Evolutionary conservation across 2,888 invertebrate genomes (phyloP), one percentile per base, ranked within the genome.

Genomic region (Colostygia pectinataria): DNA sequence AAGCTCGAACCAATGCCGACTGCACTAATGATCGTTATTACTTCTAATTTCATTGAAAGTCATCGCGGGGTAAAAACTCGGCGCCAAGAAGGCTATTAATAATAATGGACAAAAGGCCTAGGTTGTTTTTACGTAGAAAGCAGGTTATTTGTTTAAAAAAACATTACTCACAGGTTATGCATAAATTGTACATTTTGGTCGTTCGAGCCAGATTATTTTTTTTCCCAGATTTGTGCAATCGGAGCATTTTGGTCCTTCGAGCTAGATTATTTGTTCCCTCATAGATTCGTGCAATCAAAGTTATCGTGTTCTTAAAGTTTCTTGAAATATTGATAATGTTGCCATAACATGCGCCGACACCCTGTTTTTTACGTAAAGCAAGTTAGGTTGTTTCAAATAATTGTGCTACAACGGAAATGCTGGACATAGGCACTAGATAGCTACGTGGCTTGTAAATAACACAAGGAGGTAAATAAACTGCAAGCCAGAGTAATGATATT

Each of bases 21-120:
- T 39, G 46, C 42, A 42, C 61, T 71, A 69, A 74, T 65, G 63
- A 66, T 53, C 40, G 47, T 63, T 69, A 72, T 77, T 70, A 69
- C 61, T 63, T 68, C 69, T 69, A 69, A 75, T 73, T 67, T 58
- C 55, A 63, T 64, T 65, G 64, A 60, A 65, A 54, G 57, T 53
- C 53, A 39, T 55, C 51, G 47, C 53, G 49, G 36, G 53, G 64
- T 62, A 71, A 74, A 75, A 72, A 72, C 61, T 38, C 61, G 68
- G 68, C 65, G 68, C 68, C 52, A 59, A 62, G 15, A 12, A 34
- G 43, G 36, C 55, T 24, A 28, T 34, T 52, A 66, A 62, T 59
- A 43, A 42, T 47, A 52, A 52, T 47, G 10, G 41, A 10, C 27
- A 9, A 10, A 42, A 33, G 12, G 27, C 33, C 33, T 42, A 33